Evolutionary conservation across 2,888 invertebrate genomes (phyloP), one percentile per base, ranked within the genome.

Genomic region (Chymomyza caudatula): DNA sequence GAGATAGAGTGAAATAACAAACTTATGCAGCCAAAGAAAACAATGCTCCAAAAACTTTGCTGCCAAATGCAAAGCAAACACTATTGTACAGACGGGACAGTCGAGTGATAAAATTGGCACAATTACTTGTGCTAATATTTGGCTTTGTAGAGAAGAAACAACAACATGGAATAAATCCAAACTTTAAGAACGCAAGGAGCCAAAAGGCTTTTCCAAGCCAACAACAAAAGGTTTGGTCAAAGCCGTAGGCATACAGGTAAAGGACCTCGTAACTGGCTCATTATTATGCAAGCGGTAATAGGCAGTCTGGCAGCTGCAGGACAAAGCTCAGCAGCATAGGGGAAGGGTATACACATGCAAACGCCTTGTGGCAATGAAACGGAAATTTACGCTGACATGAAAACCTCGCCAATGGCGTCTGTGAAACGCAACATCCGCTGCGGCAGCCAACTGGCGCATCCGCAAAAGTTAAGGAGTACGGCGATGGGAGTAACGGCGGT

Each of bases 371-470:
- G 71, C 76, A 69, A 54, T 66, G 70, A 68, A 81, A 82, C 81
- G 81, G 84, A 82, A 84, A 82, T 84, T 84, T 78, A 73, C 81
- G 84, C 84, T 84, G 81, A 81, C 84, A 84, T 81, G 77, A 76
- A 80, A 84, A 76, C 79, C 79, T 84, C 65, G 85, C 85, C 79
- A 54, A 59, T 67, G 81, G 85, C 84, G 65, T 75, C 77, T 68
- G 63, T 82, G 74, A 77, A 76, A 76, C 77, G 73, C 74, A 78
- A 78, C 82, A 77, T 82, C 81, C 84, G 74, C 59, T 71, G 65
- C 22, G 56, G 59, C 51, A 49, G 25, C 19, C 29, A 53, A 13
- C 51, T 13, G 11, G 15, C 69, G 63, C 52, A 62, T 60, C 68
- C 73, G 67, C 76, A 71, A 74, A 81, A 79, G 78, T 76, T 77